phyloP scores from a whole-genome alignment of 2,888 invertebrate genomes.

The Artemia sinica region DNA sequence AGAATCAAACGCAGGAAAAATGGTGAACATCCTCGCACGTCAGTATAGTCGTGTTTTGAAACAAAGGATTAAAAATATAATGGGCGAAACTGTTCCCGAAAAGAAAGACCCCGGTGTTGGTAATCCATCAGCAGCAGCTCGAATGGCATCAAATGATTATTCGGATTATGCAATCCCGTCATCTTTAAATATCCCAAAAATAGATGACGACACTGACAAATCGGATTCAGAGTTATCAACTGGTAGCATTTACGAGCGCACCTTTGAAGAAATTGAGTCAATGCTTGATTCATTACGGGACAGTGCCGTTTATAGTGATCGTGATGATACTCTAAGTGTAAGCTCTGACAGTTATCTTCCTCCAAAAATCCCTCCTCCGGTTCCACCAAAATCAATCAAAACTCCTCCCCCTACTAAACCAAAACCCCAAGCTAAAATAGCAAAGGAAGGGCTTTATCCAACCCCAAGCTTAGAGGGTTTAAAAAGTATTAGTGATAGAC shows the following conservation, averaged over 20 bases:
- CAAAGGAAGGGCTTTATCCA: slow-evolving; percentile 17
- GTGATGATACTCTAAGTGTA: slow-evolving; percentile 37
- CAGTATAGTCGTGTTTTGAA: slow-evolving; percentile 32
- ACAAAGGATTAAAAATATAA: slow-evolving; percentile 30
- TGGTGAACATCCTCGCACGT: slow-evolving; percentile 30
- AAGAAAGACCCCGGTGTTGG: slow-evolving; percentile 26
- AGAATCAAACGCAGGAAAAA: slow-evolving; percentile 27
- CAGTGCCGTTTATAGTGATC: slow-evolving; percentile 65
- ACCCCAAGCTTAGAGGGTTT: slow-evolving; percentile 28
- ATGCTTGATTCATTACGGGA: slow-evolving; percentile 44
- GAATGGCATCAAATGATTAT: slow-evolving; percentile 45
- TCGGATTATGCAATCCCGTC: slow-evolving; percentile 70
- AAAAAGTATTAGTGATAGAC: slow-evolving; percentile 30
- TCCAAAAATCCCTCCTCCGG: slow-evolving; percentile 23
- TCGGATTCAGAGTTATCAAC: slow-evolving; percentile 37
- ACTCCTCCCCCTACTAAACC: slow-evolving; percentile 21
- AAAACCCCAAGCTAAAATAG: not conserved
- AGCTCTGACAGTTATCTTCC: slow-evolving; percentile 21
- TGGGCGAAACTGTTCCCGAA: slow-evolving; percentile 25
- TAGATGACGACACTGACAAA: slow-evolving; percentile 25
- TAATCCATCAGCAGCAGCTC: slow-evolving; percentile 49
- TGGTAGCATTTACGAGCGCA: slow-evolving; percentile 56
- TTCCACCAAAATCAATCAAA: slow-evolving; percentile 26
- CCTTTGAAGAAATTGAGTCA: slow-evolving; percentile 54
- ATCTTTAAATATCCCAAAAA: slow-evolving; percentile 37